These are phyloP conservation scores for Phenganax marumi DNA, from an alignment of 92 coral and sea anemone species.

Conservation along the genomic window DNA sequence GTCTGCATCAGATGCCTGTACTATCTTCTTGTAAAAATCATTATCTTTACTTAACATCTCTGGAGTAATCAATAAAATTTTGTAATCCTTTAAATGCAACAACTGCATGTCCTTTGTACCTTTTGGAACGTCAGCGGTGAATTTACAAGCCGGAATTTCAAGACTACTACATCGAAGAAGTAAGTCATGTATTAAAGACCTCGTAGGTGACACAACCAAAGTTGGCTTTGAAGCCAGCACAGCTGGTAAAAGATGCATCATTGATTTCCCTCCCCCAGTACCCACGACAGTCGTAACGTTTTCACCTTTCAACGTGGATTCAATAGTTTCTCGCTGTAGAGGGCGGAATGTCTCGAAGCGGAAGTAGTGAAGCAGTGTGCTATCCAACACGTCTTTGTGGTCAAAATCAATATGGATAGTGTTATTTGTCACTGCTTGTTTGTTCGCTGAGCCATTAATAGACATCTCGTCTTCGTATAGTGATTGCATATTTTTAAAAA, in stretches of 20 bases:
- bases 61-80: constrained; percentile 19
- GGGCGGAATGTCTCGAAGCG: background rate
- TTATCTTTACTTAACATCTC: constrained; percentile 10
- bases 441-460: background rate
- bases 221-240: constrained; percentile 32
- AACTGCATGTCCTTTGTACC: background rate
- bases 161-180: background rate
- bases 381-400: background rate
- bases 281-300: constrained; percentile 11
- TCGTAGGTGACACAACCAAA: constrained; percentile 32
- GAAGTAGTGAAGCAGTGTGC: background rate
- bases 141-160: constrained; percentile 25
- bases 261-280: constrained; percentile 10
- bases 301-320: background rate
- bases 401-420: background rate
- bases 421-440: background rate
- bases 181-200: constrained; percentile 36
- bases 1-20: background rate
- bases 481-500: background rate
- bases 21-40: background rate
- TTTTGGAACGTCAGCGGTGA: constrained; percentile 34
- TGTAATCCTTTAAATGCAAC: background rate
- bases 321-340: constrained; percentile 5
- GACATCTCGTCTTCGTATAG: background rate
- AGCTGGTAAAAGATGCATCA: constrained; percentile 34